Base-by-base conservation (phyloP, 1,140 invertebrate species). In the Zophobas atratus region DNA sequence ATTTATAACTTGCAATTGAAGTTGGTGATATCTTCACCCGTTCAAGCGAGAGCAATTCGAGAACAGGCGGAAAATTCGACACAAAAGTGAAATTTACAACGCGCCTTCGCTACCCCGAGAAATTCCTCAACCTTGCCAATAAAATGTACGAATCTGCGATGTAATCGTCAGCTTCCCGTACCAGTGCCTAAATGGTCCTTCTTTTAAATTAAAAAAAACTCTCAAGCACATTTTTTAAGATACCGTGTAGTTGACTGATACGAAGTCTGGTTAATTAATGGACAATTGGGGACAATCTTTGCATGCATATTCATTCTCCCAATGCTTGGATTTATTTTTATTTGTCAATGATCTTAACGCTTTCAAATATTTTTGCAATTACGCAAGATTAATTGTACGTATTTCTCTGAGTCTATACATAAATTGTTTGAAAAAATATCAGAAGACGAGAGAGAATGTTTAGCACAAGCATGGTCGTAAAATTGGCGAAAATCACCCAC, bases 1-100 rank as follows among this genome's bases (percentile, higher is more conserved):
- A 79, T 81, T 81, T 81, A 81, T 77, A 76, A 63, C 60, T 51
- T 48, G 51, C 74, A 73, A 79, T 75, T 70, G 72, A 48, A 55
- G 46, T 39, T 51, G 6, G 67, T 43, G 48, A 71, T 71, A 71
- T 71, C 67, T 71, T 71, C 41, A 46, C 39, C 36, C 33, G 39
- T 71, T 49, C 41, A 35, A 33, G 51, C 49, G 39, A 36, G 70
- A 8, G 32, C 20, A 56, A 70, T 43, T 70, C 63, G 34, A 49
- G 63, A 49, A 43, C n/a, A 36, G 63, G 46, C 63, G 63, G 67
- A 71, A 48, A 71, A 48, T 71, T 71, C 67, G 48, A 71, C 67
- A 71, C 48, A 46, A 43, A 71, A 33, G 43, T 48, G 67, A 35
- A 71, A 70, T 35, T 70, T 70, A 71, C 32, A 57, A 34, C 55